Evolutionary conservation across 1,140 invertebrate species (phyloP), one percentile per base, ranked within the genome.

Genomic region (Brachionus sp.): DNA sequence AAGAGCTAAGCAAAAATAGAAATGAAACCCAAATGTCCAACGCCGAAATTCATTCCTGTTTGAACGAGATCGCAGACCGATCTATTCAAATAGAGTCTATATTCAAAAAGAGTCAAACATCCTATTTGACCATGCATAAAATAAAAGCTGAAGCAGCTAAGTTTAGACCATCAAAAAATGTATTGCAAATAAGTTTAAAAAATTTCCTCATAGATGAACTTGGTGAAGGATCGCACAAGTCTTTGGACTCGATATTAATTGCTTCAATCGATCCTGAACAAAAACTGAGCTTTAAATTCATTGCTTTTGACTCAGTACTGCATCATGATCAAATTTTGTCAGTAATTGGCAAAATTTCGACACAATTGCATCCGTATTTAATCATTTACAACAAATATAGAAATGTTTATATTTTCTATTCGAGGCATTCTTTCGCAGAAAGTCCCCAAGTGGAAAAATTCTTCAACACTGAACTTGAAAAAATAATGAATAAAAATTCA

Each of bases 1-100:
- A 10, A 12, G 62, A 80, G 50, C 57, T 80, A 10, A 25, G 35
- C 33, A 42, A 62, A 10, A 39, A 62, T 29, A 42, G 62, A 80
- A 46, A 75, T n/a, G 70, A 75, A 16, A 13, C 50, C 6, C 3
- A 57, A 62, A 37, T 80, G 50, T 46, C n/a, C 19, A 75, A 44
- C 25, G 25, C 37, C 6, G 50, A 80, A 50, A 12, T 37, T 10
- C 50, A 80, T 33, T 9, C 39, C 2, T 46, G 25, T 29, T 25
- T 75, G 25, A 80, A 80, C 35, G 29, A 66, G 3, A 66, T 57
- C 29, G 77, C 53, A 3, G 50, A 62, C 12, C 16, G 12, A 42
- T 80, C 77, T 16, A 57, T 80, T n/a, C 50, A 66, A 25, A 80
- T 80, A 16, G 77, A 80, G 29, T 29, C 33, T 25, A 80, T 80